Conservation (phyloP, 2,113 vertebrate species). For the Crotalus helleri region DNA sequence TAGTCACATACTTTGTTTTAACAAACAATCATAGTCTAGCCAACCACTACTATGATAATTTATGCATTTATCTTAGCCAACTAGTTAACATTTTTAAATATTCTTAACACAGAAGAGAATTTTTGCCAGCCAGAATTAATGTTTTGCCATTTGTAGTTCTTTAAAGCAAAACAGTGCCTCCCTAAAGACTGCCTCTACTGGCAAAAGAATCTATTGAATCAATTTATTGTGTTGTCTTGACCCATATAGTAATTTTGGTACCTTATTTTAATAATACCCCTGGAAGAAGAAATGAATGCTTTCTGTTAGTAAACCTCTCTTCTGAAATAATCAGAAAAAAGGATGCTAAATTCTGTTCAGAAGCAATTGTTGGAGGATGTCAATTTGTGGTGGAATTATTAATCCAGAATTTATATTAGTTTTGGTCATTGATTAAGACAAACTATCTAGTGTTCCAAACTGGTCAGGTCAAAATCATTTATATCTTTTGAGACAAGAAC, state of each 20-base stretch:
- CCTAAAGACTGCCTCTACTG: too few relatives aligned
- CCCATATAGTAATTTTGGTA: too few relatives aligned
- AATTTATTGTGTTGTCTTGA: too few relatives aligned
- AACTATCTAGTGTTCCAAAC: neutral
- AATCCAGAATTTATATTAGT: neutral
- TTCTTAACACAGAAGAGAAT: neutral
- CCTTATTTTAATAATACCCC: neutral
- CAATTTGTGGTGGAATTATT: neutral
- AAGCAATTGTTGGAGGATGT: neutral
- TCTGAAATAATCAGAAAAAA: neutral
- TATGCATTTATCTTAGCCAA: neutral
- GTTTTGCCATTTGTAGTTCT: too few relatives aligned
- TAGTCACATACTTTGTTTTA: neutral
- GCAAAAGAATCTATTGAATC: too few relatives aligned
- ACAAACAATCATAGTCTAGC: neutral
- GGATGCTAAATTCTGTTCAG: neutral
- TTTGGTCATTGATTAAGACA: neutral
- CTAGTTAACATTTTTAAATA: neutral
- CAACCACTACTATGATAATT: neutral
- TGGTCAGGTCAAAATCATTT: neutral
- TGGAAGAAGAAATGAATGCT: neutral
- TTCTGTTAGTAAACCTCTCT: neutral
- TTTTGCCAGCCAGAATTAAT: too few relatives aligned
- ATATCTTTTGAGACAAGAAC: neutral
- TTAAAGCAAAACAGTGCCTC: too few relatives aligned